Evolutionary conservation across 1,140 invertebrate species (phyloP).

Genomic region (Pomacea maculata): DNA sequence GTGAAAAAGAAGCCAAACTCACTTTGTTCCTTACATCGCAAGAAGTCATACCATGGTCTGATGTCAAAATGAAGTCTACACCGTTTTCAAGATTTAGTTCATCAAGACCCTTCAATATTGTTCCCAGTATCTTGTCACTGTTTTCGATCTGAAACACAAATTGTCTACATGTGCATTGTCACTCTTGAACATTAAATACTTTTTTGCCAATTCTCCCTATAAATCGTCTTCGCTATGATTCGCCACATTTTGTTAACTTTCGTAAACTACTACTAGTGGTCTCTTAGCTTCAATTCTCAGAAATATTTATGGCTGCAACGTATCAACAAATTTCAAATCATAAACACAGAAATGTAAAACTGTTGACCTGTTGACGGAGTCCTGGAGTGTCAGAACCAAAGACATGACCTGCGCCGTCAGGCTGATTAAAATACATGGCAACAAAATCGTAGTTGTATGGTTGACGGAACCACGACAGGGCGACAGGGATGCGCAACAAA

Average conservation of each 20-base stretch:
- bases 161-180: neutral
- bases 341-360: no score
- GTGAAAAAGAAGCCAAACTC: neutral
- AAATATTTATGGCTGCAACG: neutral
- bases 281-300: neutral
- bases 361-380: no score
- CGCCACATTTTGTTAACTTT: no score
- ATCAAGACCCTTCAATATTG: constrained; percentile 49
- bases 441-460: no score
- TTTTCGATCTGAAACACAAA: neutral
- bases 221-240: no score
- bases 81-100: constrained; percentile 64
- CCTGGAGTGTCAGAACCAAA: no score
- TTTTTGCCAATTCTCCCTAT: neutral
- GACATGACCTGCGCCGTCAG: no score
- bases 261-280: neutral
- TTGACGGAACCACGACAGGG: no score
- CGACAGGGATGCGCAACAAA: no score
- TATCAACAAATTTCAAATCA: neutral
- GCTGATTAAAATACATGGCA: no score
- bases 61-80: constrained; percentile 76
- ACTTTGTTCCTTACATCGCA: constrained; percentile 64
- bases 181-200: neutral
- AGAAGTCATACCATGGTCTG: constrained; percentile 79
- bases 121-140: constrained; percentile 48